Evolutionary conservation across 2,888 invertebrate genomes (phyloP).

Genomic region (Theodoxus fluviatilis): DNA sequence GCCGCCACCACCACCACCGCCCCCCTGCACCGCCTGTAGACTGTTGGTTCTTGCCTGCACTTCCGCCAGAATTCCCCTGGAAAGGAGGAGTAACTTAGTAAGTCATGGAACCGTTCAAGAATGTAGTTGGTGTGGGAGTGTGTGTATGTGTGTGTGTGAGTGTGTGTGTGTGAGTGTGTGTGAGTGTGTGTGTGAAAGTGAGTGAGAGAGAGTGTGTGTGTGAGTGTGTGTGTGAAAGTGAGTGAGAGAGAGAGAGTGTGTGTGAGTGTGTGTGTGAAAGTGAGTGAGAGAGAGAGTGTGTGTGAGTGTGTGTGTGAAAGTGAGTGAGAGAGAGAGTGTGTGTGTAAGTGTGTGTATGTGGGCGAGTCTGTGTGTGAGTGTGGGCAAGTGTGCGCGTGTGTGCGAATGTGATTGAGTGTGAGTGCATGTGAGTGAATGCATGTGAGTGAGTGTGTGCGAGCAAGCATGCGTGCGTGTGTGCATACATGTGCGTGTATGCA

Average conservation of each 20-base stretch:
- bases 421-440: too few species aligned
- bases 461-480: too few species aligned
- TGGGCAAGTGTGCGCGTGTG: too few species aligned
- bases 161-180: too few species aligned
- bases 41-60: constrained; percentile 42
- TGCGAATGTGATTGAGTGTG: too few species aligned
- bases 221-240: neutral
- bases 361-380: too few species aligned
- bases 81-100: constrained; percentile 8
- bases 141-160: too few species aligned
- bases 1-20: constrained; percentile 34
- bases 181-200: too few species aligned
- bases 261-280: too few species aligned
- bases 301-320: neutral
- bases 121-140: too few species aligned
- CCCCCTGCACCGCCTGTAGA: constrained; percentile 38
- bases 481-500: too few species aligned
- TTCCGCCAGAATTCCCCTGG: constrained; percentile 45
- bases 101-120: neutral
- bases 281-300: neutral
- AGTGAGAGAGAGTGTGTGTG: neutral
- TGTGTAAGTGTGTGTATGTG: neutral
- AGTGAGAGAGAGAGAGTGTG: neutral
- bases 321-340: neutral
- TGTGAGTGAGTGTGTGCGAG: too few species aligned